A percentile compares a stretch with the other conserved stretches of the same genome.
phyloP scores from a whole-genome alignment of 2,113 vertebrate genomes.

The Ictalurus furcatus region DNA sequence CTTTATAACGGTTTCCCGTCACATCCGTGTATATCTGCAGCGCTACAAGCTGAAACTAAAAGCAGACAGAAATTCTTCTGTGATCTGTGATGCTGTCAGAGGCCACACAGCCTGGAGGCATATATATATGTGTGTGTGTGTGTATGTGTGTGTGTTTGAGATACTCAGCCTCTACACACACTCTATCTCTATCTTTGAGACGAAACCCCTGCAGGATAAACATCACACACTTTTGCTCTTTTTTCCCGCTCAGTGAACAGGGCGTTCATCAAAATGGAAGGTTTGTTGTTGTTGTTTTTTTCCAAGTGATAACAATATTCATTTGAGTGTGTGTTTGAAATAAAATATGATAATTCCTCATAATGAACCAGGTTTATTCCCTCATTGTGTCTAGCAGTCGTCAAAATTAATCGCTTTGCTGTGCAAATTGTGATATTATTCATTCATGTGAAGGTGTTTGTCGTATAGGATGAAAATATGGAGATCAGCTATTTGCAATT shows the following conservation, averaged over 20 bases:
- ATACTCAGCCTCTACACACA: conserved; percentile 5
- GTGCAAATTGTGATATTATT: conserved; percentile 6
- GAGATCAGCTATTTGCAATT: conserved; percentile 26
- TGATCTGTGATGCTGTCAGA: conserved; percentile 30
- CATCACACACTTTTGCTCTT: conserved; percentile 23
- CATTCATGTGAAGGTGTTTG: neutral
- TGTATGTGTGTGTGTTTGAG: neutral
- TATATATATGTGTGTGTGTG: neutral
- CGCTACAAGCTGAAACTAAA: neutral
- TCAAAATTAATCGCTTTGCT: conserved; percentile 11
- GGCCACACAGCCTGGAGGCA: neutral
- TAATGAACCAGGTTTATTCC: conserved; percentile 9
- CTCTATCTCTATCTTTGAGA: conserved; percentile 9
- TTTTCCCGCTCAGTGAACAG: neutral
- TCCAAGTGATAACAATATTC: neutral
- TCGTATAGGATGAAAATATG: conserved; percentile 5
- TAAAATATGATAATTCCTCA: conserved; percentile 10
- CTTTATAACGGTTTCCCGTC: neutral
- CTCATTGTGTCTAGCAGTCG: neutral
- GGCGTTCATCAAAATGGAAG: neutral
- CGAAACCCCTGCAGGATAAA: conserved; percentile 27
- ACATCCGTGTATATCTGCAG: neutral
- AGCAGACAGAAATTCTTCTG: neutral
- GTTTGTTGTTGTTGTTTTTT: neutral
- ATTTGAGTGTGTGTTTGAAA: neutral